Percentiles rank a stretch among this genome's conserved stretches.
phyloP scores from a whole-genome alignment of 2,113 vertebrate species.

The Leptobrachium leishanense region DNA sequence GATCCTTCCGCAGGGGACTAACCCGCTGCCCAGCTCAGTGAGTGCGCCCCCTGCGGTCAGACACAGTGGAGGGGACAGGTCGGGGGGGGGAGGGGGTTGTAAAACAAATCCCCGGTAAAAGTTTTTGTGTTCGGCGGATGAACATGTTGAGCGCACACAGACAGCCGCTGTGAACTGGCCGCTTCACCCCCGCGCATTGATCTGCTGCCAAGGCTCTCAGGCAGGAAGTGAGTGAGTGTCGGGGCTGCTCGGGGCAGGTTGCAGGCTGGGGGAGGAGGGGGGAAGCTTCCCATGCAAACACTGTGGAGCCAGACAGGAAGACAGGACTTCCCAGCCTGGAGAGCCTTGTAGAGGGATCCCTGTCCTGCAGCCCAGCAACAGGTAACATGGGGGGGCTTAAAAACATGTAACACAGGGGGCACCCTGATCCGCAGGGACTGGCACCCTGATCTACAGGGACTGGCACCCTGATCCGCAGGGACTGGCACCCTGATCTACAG shows the following conservation, averaged over 20 bases:
- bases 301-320: not conserved
- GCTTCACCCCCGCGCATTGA: slow-evolving; percentile 22
- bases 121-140: too few relatives aligned
- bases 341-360: not conserved
- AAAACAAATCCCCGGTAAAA: not conserved
- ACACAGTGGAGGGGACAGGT: too few relatives aligned
- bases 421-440: too few relatives aligned
- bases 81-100: not conserved
- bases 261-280: not conserved
- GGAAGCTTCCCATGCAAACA: slow-evolving; percentile 33
- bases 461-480: too few relatives aligned
- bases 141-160: too few relatives aligned
- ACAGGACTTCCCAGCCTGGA: slow-evolving; percentile 1
- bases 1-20: slow-evolving; percentile 70
- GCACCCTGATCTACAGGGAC: too few relatives aligned
- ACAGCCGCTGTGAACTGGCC: not conserved
- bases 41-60: not conserved
- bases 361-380: slow-evolving; percentile 44
- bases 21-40: not conserved
- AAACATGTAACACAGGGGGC: too few relatives aligned
- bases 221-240: slow-evolving; percentile 23
- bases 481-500: too few relatives aligned
- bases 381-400: slow-evolving; percentile 38
- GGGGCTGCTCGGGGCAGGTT: not conserved
- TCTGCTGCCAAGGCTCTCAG: slow-evolving; percentile 12